A percentile compares a stretch with the other conserved stretches of the same genome.
Conservation (phyloP, 2,888 invertebrate species). For the Chrysolina oricalcia region DNA sequence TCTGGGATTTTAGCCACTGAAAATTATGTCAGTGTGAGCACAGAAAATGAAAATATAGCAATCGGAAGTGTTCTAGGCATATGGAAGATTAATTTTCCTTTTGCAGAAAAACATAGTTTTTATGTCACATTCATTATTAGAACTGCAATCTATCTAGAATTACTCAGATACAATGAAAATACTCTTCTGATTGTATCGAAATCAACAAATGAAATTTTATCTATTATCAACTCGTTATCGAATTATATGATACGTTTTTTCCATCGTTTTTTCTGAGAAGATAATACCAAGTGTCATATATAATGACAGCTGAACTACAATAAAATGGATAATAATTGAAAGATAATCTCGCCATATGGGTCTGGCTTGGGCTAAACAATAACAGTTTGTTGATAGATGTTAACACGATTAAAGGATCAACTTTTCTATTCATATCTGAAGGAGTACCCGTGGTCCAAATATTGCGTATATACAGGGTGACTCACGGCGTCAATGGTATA, state of each 20-base stretch:
- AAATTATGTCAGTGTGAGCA: too few species aligned
- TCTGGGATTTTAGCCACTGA: too few species aligned
- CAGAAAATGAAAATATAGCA: too few species aligned
- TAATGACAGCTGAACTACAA: slow-evolving; percentile 10
- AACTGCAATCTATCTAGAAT: too few species aligned
- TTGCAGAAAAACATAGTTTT: too few species aligned
- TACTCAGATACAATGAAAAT: too few species aligned
- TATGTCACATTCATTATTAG: too few species aligned
- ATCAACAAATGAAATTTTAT: neutral
- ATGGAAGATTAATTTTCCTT: too few species aligned
- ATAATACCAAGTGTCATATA: slow-evolving; percentile 1
- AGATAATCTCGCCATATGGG: slow-evolving; percentile 8
- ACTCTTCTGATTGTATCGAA: neutral
- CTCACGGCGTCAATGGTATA: too few species aligned
- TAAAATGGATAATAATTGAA: slow-evolving; percentile 1
- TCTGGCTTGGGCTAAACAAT: neutral
- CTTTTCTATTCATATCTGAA: neutral
- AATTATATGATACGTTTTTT: neutral
- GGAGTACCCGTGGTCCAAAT: too few species aligned
- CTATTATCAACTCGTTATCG: neutral
- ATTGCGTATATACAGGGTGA: too few species aligned
- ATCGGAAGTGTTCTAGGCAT: too few species aligned
- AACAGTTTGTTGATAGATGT: neutral
- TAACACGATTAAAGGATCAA: slow-evolving; percentile 15
- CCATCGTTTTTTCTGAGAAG: neutral